phyloP scores from a whole-genome alignment of 2,797 vertebrate genomes.

The Eutrigla gurnardus region DNA sequence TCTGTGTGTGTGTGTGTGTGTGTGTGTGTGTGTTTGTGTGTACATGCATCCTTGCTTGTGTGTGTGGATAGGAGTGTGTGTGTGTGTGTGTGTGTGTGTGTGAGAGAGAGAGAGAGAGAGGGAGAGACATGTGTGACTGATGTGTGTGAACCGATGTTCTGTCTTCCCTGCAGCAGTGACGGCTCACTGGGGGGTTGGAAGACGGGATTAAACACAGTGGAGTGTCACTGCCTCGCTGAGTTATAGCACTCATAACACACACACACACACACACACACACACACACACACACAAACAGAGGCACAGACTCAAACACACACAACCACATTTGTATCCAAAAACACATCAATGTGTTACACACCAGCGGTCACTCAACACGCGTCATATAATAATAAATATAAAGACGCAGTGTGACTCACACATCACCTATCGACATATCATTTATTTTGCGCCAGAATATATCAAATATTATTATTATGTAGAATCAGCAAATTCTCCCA shows the following conservation, averaged over 20 bases:
- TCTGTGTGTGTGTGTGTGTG: constrained; percentile 1
- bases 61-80: constrained; percentile 6
- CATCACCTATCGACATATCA: neutral
- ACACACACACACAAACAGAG: constrained; percentile 32
- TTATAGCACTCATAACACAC: constrained; percentile 87
- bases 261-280: constrained; percentile 66
- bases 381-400: neutral
- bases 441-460: neutral
- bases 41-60: constrained; percentile 20
- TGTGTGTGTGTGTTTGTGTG: neutral
- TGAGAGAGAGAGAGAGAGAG: too few species aligned
- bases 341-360: constrained; percentile 34
- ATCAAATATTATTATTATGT: neutral
- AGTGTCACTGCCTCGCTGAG: constrained; percentile 82
- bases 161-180: constrained; percentile 82
- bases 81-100: constrained; percentile 15
- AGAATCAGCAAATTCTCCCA: neutral
- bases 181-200: constrained; percentile 83
- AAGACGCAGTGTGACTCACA: constrained; percentile 18
- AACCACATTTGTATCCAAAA: constrained; percentile 47
- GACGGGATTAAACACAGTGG: constrained; percentile 84
- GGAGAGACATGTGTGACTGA: constrained; percentile 58
- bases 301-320: constrained; percentile 41
- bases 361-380: constrained; percentile 17
- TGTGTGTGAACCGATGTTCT: constrained; percentile 73